Evolutionary conservation across 2,888 invertebrate species (phyloP), one percentile per base, ranked within the genome.

Genomic region (Sarcophaga rosellei): DNA sequence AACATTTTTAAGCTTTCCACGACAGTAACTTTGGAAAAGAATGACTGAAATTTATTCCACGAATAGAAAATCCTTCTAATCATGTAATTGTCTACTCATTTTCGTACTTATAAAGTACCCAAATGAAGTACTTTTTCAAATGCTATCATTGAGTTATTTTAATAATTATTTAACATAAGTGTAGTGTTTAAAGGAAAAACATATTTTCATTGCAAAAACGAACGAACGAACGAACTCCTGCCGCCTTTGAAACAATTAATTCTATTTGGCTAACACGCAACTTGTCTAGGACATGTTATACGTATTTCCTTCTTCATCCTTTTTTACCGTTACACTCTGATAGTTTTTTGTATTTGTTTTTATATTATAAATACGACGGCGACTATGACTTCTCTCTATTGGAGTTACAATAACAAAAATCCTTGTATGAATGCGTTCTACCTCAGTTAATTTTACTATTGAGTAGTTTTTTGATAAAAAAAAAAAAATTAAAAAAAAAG

Each of bases 401-500:
- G n/a, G 11, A n/a, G n/a, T 66, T 25, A 66, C 53, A 35, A 17
- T 44, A 76, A 57, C 75, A 61, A n/a, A 81, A 53, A 65, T 82
- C 77, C 82, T 77, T 72, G 61, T 62, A 47, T n/a, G 21, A 65
- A 72, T 53, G 53, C 21, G 82, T 82, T 82, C 82, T 82, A 82
- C 35, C 8, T 82, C 77, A 82, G 72, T 77, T 82, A 61, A 66
- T 82, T 77, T 57, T 66, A 66, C 17, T 66, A 65, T 65, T 65
- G 23, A 59, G 25, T 73, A 10, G n/a, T 11, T 69, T 70, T 25
- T 53, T 61, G 20, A 70, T 35, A 8, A 69, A 69, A 8, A 76
- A 66, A 6, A 15, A 59, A 65, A 44, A 76, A 11, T 2, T 3
- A 53, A 68, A 74, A 35, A 62, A 6, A 10, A 57, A 44, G 35